Conservation (phyloP, 2,888 invertebrate species). For the Prosapia bicincta region DNA sequence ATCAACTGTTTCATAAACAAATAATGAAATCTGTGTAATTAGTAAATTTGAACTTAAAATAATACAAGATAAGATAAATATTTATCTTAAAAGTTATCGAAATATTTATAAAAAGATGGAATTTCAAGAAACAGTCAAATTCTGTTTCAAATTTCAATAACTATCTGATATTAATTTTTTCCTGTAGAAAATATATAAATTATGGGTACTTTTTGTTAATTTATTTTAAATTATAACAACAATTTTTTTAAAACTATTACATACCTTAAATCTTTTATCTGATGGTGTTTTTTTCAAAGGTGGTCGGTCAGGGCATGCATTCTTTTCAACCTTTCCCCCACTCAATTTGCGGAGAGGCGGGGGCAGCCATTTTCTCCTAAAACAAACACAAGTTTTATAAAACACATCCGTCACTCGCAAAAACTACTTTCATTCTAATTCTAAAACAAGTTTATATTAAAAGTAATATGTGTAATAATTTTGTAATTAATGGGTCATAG, state of each 20-base stretch:
- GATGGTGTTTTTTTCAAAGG: conserved; percentile 75
- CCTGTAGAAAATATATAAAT: no score
- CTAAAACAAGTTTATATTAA: not conserved
- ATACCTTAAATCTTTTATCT: conserved; percentile 80
- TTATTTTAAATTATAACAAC: not conserved
- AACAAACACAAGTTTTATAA: conserved; percentile 41
- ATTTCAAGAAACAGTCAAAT: no score
- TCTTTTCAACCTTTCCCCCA: conserved; percentile 81
- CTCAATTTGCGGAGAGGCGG: conserved; percentile 84
- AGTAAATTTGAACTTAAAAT: no score
- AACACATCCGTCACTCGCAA: not conserved
- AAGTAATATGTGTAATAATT: not conserved
- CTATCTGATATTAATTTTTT: no score
- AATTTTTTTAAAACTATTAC: conserved; percentile 37
- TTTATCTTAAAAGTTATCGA: no score
- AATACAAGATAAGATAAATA: no score
- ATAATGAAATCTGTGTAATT: no score
- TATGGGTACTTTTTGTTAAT: no score
- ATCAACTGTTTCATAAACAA: no score
- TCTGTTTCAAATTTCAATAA: no score
- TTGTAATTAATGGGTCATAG: not conserved
- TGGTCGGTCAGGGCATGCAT: conserved; percentile 50
- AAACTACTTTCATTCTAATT: not conserved
- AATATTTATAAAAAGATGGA: no score
- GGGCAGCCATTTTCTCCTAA: conserved; percentile 85